phyloP scores from a whole-genome alignment of 2,888 invertebrate genomes.

The Nezara viridula region DNA sequence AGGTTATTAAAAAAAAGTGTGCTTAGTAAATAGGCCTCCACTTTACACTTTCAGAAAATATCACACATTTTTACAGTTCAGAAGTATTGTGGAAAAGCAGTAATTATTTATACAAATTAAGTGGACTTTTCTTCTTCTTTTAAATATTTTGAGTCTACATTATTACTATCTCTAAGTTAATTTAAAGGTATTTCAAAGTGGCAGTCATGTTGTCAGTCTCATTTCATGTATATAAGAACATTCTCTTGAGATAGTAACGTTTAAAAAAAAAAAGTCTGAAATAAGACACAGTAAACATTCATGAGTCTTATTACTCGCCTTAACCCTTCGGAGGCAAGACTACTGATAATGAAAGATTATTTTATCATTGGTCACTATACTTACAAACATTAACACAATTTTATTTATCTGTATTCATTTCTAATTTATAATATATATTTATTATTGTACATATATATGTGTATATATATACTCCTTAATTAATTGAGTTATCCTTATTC shows the following conservation, averaged over 20 bases:
- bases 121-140: slow-evolving; percentile 55
- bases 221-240: slow-evolving; percentile 57
- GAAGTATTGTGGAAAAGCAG: slow-evolving; percentile 52
- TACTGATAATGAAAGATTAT: slow-evolving; percentile 51
- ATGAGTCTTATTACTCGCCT: slow-evolving; percentile 60
- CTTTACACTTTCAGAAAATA: slow-evolving; percentile 51
- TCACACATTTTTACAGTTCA: slow-evolving; percentile 57
- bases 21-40: slow-evolving; percentile 53
- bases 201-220: slow-evolving; percentile 63
- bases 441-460: neutral
- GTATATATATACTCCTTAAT: neutral
- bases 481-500: slow-evolving; percentile 34
- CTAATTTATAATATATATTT: slow-evolving; percentile 23
- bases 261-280: slow-evolving; percentile 59
- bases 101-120: slow-evolving; percentile 40
- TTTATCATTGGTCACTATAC: slow-evolving; percentile 56
- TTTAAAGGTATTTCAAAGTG: slow-evolving; percentile 60
- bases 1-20: slow-evolving; percentile 22
- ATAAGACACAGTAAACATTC: slow-evolving; percentile 59
- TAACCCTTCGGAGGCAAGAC: slow-evolving; percentile 46
- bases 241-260: slow-evolving; percentile 48
- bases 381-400: slow-evolving; percentile 34
- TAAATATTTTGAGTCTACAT: slow-evolving; percentile 41
- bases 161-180: slow-evolving; percentile 38
- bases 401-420: slow-evolving; percentile 26